Conservation (phyloP, 2,888 invertebrate genomes). For the Cancer borealis region DNA sequence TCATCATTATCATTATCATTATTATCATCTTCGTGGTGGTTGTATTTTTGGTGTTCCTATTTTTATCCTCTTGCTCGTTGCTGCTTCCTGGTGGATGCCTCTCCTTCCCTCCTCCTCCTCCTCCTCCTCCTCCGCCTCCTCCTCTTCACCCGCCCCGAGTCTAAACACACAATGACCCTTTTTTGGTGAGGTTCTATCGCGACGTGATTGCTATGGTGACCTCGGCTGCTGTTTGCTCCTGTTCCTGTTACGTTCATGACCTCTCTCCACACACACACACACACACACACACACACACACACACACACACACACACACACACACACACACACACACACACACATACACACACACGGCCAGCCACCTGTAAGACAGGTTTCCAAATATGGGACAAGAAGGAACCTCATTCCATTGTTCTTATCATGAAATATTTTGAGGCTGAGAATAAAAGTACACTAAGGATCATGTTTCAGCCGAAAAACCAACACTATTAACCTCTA, state of each 20-base stretch:
- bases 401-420: not conserved
- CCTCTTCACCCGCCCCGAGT: not conserved
- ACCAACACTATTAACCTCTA: not conserved
- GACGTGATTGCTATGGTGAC: not conserved
- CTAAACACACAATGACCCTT: not conserved
- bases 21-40: not conserved
- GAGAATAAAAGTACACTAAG: not conserved
- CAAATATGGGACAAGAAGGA: slow-evolving; percentile 17
- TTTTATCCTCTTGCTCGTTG: not conserved
- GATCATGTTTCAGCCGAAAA: not conserved
- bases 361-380: not conserved
- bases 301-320: slow-evolving; percentile 33
- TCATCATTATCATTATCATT: not conserved
- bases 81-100: not conserved
- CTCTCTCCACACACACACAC: not conserved
- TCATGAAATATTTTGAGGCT: slow-evolving; percentile 14
- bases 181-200: not conserved
- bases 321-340: slow-evolving; percentile 37
- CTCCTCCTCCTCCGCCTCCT: not conserved
- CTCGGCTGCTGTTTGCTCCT: not conserved
- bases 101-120: not conserved
- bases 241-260: slow-evolving; percentile 5
- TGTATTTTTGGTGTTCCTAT: slow-evolving; percentile 17
- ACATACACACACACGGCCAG: not conserved
- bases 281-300: slow-evolving; percentile 37